Evolutionary conservation across 2,113 vertebrate genomes (phyloP), one percentile per base, ranked within the genome.

Genomic region (Xenopus tropicalis): DNA sequence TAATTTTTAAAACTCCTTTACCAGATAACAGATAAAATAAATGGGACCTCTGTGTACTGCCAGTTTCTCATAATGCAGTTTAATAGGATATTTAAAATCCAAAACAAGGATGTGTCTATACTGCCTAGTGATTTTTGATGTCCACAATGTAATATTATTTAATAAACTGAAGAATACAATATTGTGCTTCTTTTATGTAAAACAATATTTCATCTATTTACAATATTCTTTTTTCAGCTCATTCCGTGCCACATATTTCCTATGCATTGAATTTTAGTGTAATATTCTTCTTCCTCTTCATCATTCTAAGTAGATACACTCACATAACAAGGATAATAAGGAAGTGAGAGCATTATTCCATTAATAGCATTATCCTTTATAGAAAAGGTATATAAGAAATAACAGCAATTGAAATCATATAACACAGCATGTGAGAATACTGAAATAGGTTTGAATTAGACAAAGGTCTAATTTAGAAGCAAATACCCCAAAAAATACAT

Each of bases 121-220:
- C 8, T 59, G 16, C 23, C 23, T 22, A n/a, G 29, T 57, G 54
- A 57, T 59, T 59, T 59, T 59, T 59, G 9, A 59, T 23, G 21
- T 59, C 14, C 57, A 59, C 22, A 59, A 59, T 22, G 57, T 22
- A 59, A 59, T 59, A 59, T 59, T 22, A 21, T 59, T 59, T 59
- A 58, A 6, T 58, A 11, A 59, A 13, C 12, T 10, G 21, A 59
- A 4, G n/a, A n/a, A n/a, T n/a, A 1, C 21, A 24, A 59, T 24
- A 3, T 23, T 9, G 12, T 23, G 12, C 20, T 23, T 12, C 12
- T 14, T n/a, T 59, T 23, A 1, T 59, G 9, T 59, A 59, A 59
- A 59, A 59, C 21, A 59, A 59, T 22, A 20, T 1, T 10, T 22
- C n/a, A n/a, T n/a, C 16, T 59, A 37, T 37, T 37, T 37, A 9